phyloP scores from a whole-genome alignment of 2,797 vertebrate genomes.

The Girardinus metallicus region DNA sequence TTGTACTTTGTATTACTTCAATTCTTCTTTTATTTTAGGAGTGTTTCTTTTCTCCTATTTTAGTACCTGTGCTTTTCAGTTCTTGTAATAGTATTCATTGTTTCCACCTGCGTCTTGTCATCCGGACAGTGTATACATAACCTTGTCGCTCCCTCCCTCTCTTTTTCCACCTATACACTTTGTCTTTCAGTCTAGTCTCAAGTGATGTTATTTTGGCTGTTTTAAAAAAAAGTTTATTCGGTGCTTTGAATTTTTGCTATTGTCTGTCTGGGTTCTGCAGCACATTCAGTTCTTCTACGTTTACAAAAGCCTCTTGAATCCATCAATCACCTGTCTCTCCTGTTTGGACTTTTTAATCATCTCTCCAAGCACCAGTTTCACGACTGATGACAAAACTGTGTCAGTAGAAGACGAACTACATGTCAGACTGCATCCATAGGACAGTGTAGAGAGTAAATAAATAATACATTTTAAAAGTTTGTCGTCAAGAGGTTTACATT shows the following conservation, averaged over 20 bases:
- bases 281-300: not conserved
- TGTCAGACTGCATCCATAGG: not conserved
- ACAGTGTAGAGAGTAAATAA: not conserved
- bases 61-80: not conserved
- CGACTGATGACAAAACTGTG: not conserved
- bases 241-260: not conserved
- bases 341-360: not conserved
- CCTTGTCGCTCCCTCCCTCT: not conserved
- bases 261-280: not conserved
- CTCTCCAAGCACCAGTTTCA: not conserved
- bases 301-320: not conserved
- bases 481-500: not conserved
- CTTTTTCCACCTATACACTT: not conserved
- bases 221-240: not conserved
- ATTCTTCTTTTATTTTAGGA: not conserved
- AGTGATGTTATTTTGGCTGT: not conserved
- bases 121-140: not conserved
- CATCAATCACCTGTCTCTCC: not conserved
- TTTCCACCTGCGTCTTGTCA: conserved; percentile 7
- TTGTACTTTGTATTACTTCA: not conserved
- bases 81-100: not conserved
- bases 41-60: conserved; percentile 1
- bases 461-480: not conserved
- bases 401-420: not conserved
- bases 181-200: not conserved